phyloP scores from a whole-genome alignment of 2,797 vertebrate species.

The Bovichtus variegatus region DNA sequence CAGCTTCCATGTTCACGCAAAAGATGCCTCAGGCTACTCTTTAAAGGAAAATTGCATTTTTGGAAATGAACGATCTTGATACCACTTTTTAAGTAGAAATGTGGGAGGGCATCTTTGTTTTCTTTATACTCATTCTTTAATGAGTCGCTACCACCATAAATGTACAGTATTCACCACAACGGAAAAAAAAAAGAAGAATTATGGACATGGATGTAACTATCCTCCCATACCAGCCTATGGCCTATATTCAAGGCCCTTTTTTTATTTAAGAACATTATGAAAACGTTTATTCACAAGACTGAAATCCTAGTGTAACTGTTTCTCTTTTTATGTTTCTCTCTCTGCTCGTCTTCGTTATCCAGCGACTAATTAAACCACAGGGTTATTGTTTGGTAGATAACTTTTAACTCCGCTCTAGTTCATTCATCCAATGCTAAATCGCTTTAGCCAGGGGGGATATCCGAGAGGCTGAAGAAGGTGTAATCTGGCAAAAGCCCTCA shows the following conservation, averaged over 20 bases:
- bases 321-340: constrained; percentile 4
- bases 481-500: constrained; percentile 9
- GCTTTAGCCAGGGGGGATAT: background rate
- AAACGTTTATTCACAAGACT: background rate
- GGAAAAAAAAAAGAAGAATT: constrained; percentile 11
- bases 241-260: constrained; percentile 51
- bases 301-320: constrained; percentile 3
- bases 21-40: background rate
- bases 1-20: background rate
- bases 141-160: background rate
- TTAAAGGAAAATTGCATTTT: background rate
- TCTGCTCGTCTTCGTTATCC: constrained; percentile 20
- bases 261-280: constrained; percentile 17
- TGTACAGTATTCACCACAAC: background rate
- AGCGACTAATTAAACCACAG: constrained; percentile 63
- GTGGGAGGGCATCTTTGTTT: background rate
- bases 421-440: constrained; percentile 24
- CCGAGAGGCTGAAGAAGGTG: background rate
- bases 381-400: constrained; percentile 34
- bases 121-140: background rate
- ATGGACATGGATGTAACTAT: background rate
- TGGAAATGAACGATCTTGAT: background rate
- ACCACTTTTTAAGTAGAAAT: background rate
- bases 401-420: constrained; percentile 24
- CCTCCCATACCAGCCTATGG: background rate